Evolutionary conservation across 2,113 vertebrate species (phyloP).

Genomic region (Apteryx owenii): DNA sequence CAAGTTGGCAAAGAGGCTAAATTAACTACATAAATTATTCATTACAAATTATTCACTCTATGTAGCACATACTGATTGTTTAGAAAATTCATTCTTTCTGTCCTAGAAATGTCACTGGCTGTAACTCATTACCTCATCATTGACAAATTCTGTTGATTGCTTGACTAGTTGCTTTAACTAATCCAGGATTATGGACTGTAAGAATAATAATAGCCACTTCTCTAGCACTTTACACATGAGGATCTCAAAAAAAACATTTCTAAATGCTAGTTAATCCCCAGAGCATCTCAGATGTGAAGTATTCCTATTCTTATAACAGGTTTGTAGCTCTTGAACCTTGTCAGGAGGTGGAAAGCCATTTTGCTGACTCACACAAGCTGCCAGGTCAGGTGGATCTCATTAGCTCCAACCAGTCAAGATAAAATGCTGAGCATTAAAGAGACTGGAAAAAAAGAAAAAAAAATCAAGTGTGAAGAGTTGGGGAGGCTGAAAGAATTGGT

Average conservation of each 20-base stretch:
- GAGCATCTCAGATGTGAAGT: slow-evolving; percentile 19
- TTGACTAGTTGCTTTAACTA: slow-evolving; percentile 56
- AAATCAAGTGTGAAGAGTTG: background rate
- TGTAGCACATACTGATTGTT: slow-evolving; percentile 63
- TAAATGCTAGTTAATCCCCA: slow-evolving; percentile 59
- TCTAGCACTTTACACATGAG: background rate
- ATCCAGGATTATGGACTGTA: slow-evolving; percentile 27
- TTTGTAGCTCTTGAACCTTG: slow-evolving; percentile 15
- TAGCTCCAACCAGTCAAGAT: background rate
- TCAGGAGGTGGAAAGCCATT: background rate
- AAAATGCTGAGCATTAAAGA: background rate
- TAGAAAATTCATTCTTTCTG: slow-evolving; percentile 67
- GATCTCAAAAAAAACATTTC: slow-evolving; percentile 20
- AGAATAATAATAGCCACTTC: slow-evolving; percentile 39
- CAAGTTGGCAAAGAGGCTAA: slow-evolving; percentile 58
- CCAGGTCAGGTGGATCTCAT: background rate
- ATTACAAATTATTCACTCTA: slow-evolving; percentile 60
- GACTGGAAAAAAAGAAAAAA: background rate
- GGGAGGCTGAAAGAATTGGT: background rate
- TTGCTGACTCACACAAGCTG: slow-evolving; percentile 31
- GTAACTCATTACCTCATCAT: slow-evolving; percentile 50
- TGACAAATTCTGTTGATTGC: slow-evolving; percentile 58
- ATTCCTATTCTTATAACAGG: background rate
- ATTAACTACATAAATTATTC: slow-evolving; percentile 70
- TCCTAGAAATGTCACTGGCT: slow-evolving; percentile 71